These are phyloP conservation scores for Epinotia brunnichana DNA, from an alignment of 2,888 invertebrate genomes.

Conservation along the genomic window DNA sequence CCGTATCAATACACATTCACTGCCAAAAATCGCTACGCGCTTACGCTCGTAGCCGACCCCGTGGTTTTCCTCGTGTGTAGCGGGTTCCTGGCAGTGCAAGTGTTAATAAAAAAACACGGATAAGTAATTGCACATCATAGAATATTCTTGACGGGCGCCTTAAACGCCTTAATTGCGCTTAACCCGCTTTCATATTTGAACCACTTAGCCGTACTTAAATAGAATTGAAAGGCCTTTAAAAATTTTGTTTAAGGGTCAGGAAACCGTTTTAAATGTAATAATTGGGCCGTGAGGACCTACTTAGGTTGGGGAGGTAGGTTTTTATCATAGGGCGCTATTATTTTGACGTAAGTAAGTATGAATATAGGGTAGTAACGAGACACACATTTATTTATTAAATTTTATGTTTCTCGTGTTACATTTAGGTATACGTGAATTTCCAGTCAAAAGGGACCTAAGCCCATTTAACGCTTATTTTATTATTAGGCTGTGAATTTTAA, in stretches of 20 bases:
- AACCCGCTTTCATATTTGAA: conserved; percentile 9
- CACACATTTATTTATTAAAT: too few relatives aligned
- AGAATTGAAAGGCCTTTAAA: conserved; percentile 36
- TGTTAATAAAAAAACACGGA: neutral
- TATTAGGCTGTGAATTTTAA: too few relatives aligned
- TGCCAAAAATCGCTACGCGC: too few relatives aligned
- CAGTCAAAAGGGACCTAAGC: too few relatives aligned
- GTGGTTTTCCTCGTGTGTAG: too few relatives aligned
- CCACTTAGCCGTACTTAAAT: conserved; percentile 22
- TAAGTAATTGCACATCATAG: neutral
- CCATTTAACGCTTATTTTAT: too few relatives aligned
- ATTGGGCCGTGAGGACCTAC: conserved; percentile 21
- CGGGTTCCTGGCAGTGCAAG: too few relatives aligned
- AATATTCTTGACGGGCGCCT: neutral
- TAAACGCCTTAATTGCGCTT: neutral
- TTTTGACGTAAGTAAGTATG: neutral
- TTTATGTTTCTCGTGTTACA: too few relatives aligned
- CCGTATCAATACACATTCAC: too few relatives aligned
- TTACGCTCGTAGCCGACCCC: too few relatives aligned
- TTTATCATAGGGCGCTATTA: neutral
- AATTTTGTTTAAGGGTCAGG: conserved; percentile 37
- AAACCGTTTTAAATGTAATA: conserved; percentile 34
- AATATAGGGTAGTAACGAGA: too few relatives aligned
- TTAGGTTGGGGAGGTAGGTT: conserved; percentile 14
- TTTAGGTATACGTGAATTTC: too few relatives aligned